phyloP scores from a whole-genome alignment of 1,140 invertebrate genomes.

The Drosophila repletoides region DNA sequence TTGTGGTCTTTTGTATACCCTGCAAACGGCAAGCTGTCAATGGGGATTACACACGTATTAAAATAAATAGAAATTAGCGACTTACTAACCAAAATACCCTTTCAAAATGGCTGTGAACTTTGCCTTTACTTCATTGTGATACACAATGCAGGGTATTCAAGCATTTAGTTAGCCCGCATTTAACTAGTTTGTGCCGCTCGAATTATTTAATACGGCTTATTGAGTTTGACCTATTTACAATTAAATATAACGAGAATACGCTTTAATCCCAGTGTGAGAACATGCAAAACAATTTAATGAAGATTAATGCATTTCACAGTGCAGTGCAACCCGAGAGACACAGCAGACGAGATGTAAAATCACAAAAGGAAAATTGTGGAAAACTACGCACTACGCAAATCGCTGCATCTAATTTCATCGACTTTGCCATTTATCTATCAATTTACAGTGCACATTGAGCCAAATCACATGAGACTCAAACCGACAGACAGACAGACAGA shows the following conservation, averaged over 20 bases:
- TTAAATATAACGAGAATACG: slow-evolving; percentile 2
- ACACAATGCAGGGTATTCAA: not conserved
- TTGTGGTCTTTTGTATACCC: slow-evolving; percentile 21
- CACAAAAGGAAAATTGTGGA: slow-evolving; percentile 21
- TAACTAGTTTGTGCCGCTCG: slow-evolving; percentile 20
- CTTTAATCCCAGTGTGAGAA: slow-evolving; percentile 22
- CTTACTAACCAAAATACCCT: too few species aligned
- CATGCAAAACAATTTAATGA: slow-evolving; percentile 61
- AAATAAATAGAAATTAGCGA: too few species aligned
- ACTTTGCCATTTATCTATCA: slow-evolving; percentile 67
- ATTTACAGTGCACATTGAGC: slow-evolving; percentile 38
- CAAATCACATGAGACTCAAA: slow-evolving; percentile 32
- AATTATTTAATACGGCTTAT: slow-evolving; percentile 49
- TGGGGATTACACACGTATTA: too few species aligned
- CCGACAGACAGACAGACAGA: slow-evolving; percentile 5
- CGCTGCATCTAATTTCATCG: slow-evolving; percentile 31
- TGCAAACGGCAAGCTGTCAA: too few species aligned
- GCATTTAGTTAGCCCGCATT: not conserved
- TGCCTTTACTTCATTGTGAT: not conserved
- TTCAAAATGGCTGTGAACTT: too few species aligned
- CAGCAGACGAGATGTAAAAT: slow-evolving; percentile 15
- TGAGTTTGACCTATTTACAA: slow-evolving; percentile 27
- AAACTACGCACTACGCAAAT: slow-evolving; percentile 43
- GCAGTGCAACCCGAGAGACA: slow-evolving; percentile 1
- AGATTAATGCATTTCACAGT: slow-evolving; percentile 60